Conservation (phyloP, 2,113 vertebrate genomes). For the Sinocyclocheilus anophthalmus region DNA sequence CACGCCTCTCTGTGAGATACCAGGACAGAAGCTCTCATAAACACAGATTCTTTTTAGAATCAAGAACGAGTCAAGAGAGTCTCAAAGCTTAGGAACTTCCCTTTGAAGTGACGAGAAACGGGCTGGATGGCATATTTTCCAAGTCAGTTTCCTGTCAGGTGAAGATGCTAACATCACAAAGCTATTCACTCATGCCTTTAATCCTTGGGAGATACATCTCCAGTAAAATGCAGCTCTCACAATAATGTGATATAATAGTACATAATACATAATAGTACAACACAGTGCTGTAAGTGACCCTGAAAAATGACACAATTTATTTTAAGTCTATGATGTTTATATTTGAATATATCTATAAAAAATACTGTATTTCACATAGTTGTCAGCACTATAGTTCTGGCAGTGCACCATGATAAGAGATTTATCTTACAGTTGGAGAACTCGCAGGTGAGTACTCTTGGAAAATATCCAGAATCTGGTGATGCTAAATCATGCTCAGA, state of each 20-base stretch:
- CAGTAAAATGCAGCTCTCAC: background rate
- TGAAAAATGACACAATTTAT: background rate
- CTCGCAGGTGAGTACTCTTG: background rate
- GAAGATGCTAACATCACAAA: background rate
- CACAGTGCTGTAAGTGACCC: background rate
- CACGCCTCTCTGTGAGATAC: background rate
- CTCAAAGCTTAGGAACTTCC: background rate
- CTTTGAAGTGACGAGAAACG: background rate
- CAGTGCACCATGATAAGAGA: background rate
- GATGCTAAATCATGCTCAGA: background rate
- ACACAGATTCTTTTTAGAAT: background rate
- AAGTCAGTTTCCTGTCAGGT: background rate
- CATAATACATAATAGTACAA: background rate
- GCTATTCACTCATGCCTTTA: conserved; percentile 5
- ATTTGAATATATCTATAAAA: background rate
- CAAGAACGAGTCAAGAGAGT: background rate
- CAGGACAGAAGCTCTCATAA: conserved; percentile 22
- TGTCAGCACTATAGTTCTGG: background rate
- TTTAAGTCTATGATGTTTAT: no score
- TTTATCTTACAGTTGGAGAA: background rate
- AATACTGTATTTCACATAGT: background rate
- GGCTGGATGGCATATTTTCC: background rate
- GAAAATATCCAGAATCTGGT: background rate
- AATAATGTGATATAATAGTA: background rate
- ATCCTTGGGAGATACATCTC: background rate